These are phyloP conservation scores for Struthidea cinerea DNA, from an alignment of 2,113 vertebrate genomes.

Conservation along the genomic window DNA sequence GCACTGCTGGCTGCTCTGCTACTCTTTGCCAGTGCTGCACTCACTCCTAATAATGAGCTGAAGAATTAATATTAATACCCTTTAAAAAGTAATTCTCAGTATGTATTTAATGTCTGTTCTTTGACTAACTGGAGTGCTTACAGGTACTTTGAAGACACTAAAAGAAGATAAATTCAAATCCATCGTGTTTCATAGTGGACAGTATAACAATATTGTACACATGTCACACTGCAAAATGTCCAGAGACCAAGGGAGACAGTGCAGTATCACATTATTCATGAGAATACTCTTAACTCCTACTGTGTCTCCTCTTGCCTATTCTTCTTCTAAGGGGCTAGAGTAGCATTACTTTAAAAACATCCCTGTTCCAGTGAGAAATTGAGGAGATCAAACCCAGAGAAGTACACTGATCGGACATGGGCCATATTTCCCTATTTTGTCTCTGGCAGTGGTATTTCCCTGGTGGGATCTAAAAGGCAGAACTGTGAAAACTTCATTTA, in stretches of 20 bases:
- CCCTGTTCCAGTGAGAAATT: neutral
- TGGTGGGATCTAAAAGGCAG: neutral
- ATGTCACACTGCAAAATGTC: neutral
- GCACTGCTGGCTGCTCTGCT: neutral
- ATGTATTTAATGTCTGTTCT: neutral
- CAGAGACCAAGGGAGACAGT: neutral
- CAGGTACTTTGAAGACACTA: neutral
- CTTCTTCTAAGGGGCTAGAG: neutral
- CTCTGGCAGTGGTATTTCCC: neutral
- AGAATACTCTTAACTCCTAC: neutral
- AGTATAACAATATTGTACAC: neutral
- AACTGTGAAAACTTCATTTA: neutral
- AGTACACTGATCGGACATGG: neutral
- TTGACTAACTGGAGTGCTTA: neutral
- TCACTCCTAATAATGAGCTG: neutral
- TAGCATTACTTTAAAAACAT: neutral
- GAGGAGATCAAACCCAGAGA: neutral
- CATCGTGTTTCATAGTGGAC: neutral
- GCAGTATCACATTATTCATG: neutral
- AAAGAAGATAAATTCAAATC: neutral
- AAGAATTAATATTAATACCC: neutral
- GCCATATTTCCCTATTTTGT: neutral
- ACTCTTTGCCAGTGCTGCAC: neutral
- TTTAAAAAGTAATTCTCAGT: neutral
- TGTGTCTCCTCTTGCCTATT: neutral